phyloP scores from a whole-genome alignment of 2,888 invertebrate genomes.

The Dasysyrphus tricinctus region DNA sequence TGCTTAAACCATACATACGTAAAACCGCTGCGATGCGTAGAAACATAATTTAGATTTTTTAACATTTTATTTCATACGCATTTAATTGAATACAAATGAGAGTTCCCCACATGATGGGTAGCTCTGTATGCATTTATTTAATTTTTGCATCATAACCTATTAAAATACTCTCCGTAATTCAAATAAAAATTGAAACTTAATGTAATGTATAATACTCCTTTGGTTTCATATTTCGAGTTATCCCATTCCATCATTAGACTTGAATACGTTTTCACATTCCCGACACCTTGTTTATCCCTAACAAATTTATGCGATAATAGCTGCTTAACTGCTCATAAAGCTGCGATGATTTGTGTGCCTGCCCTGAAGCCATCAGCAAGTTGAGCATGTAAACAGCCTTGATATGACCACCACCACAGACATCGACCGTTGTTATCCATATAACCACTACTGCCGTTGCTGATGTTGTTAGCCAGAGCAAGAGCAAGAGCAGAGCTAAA shows the following conservation, averaged over 20 bases:
- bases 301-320: constrained; percentile 59
- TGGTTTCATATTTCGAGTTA: no score
- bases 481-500: background rate
- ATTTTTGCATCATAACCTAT: no score
- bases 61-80: no score
- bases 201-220: no score
- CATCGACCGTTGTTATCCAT: background rate
- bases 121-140: no score
- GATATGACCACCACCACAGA: constrained; percentile 40
- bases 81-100: no score
- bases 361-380: constrained; percentile 45
- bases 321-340: constrained; percentile 47
- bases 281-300: background rate
- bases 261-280: background rate
- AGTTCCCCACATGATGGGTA: no score
- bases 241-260: background rate
- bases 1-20: no score
- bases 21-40: no score
- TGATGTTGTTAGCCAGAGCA: background rate
- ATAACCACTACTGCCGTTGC: background rate
- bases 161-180: no score
- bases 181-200: no score
- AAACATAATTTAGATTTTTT: no score
- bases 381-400: constrained; percentile 37
- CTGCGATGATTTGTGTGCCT: constrained; percentile 3